These are phyloP conservation scores for Fulica atra DNA, from an alignment of 2,113 vertebrate genomes.

Conservation along the genomic window DNA sequence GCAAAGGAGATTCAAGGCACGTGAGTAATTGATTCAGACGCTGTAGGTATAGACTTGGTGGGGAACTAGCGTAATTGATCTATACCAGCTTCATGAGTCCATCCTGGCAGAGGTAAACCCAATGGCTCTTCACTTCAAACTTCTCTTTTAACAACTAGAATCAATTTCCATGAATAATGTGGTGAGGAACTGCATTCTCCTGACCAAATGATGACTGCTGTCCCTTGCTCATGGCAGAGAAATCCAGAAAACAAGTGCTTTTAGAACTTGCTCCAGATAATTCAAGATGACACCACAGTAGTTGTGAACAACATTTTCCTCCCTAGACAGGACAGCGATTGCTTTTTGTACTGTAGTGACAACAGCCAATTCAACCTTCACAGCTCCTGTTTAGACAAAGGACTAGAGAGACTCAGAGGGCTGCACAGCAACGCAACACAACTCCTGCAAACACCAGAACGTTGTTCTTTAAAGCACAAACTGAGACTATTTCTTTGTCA, in stretches of 20 bases:
- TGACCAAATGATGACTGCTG: not conserved
- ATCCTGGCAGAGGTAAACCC: not conserved
- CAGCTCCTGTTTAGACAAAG: not conserved
- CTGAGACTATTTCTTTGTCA: not conserved
- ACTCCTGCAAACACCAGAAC: not conserved
- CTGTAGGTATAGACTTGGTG: not conserved
- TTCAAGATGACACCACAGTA: not conserved
- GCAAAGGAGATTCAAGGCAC: not conserved
- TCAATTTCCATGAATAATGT: not conserved
- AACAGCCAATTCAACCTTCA: not conserved
- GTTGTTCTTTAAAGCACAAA: fast-evolving
- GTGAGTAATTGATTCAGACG: fast-evolving
- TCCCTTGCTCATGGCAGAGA: too few relatives aligned
- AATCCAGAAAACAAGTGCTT: not conserved
- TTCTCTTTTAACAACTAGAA: not conserved
- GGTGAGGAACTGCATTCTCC: not conserved
- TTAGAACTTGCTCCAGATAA: not conserved
- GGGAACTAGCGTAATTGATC: not conserved
- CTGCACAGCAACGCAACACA: not conserved
- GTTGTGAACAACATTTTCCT: not conserved
- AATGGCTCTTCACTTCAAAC: not conserved
- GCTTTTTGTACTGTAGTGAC: not conserved
- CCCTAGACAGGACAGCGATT: not conserved
- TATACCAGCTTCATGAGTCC: not conserved
- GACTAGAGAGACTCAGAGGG: not conserved